Base-by-base conservation (phyloP, 2,888 invertebrate species). In the Argyresthia albistria region DNA sequence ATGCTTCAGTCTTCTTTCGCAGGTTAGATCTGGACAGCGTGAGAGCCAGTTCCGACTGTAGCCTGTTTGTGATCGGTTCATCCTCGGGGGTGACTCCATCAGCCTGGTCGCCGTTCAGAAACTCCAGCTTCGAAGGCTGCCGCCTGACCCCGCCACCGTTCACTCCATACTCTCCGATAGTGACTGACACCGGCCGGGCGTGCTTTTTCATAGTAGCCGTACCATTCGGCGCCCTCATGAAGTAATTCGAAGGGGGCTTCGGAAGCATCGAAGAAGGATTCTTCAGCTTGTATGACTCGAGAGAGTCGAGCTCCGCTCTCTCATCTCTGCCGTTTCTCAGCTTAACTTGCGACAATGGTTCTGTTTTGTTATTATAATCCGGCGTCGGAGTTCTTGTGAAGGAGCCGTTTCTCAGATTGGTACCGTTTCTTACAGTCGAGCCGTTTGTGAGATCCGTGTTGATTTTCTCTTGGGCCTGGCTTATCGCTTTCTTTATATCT, bases 21-120 rank as follows among this genome's bases (percentile, higher is more conserved):
- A 94, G 87, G 84, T 94, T 93, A 53, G 94, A 93, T 69, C 94
- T 90, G 63, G 93, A 93, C 56, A 95, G 78, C 7, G 94, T 95
- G 55, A 93, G 90, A 53, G 90, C 91, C 59, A 95, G 80, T 80
- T 95, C 94, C 54, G 91, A 91, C 63, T 93, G 93, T 54, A 95
- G 80, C 63, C 91, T 89, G 64, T 91, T 91, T 12, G 90, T 87
- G 51, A 92, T 90, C 25, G 25, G 25, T 0, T 86, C 80, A 35
- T 84, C 86, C 51, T 73, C 70, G 54, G 69, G 69, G 57, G 73
- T 62, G 51, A 72, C 70, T n/a, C 73, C 77, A 53, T 81, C 82
- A 4, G 70, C 63, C 60, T 82, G 86, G 53, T 88, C 88, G 47
- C 75, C 76, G 55, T 73, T 80, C 46, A 94, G 82, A 68, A 94